Conservation (phyloP, 2,888 invertebrate species). For the Atethmia centrago region DNA sequence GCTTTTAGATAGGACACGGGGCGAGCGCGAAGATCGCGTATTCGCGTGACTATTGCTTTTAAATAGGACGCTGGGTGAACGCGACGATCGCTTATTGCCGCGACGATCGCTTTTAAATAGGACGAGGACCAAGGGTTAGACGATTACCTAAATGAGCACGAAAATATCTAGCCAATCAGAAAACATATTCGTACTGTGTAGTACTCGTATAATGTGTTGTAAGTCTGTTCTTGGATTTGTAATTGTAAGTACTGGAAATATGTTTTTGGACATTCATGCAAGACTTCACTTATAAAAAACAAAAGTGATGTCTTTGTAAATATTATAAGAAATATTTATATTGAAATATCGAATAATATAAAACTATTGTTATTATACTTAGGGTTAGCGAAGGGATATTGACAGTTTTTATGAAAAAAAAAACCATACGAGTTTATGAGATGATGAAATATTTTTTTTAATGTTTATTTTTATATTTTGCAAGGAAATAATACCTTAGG, state of each 20-base stretch:
- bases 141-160: background rate
- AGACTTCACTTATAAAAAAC: background rate
- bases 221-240: background rate
- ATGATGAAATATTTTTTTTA: too few relatives aligned
- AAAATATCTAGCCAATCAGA: background rate
- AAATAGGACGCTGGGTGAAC: too few relatives aligned
- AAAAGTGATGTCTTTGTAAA: slow-evolving; percentile 24
- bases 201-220: background rate
- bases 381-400: background rate
- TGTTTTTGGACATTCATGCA: background rate
- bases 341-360: slow-evolving; percentile 16
- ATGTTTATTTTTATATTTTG: background rate
- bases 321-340: slow-evolving; percentile 31
- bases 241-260: background rate
- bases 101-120: too few relatives aligned
- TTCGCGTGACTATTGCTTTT: too few relatives aligned
- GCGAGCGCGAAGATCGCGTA: too few relatives aligned
- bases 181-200: background rate
- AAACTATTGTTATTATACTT: background rate
- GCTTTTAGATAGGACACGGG: too few relatives aligned
- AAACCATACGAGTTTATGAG: background rate
- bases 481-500: background rate
- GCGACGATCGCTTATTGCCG: too few relatives aligned
- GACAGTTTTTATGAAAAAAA: background rate
- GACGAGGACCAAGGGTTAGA: too few relatives aligned